Evolutionary conservation across 2,888 invertebrate species (phyloP).

Genomic region (Cistogaster globosa): DNA sequence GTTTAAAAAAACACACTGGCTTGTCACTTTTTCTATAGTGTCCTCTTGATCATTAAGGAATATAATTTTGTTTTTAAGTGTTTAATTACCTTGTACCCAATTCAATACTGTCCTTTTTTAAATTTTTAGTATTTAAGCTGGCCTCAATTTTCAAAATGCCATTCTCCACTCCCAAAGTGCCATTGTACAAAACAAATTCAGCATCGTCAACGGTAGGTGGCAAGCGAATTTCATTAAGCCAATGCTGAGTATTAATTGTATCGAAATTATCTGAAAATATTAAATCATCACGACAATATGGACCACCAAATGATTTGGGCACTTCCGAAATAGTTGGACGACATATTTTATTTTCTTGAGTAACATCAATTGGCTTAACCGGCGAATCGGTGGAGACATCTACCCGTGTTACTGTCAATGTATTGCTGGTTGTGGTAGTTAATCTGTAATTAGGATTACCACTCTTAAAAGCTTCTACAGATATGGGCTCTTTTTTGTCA

Average conservation of each 20-base stretch:
- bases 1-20: too few species aligned
- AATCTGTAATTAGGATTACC: constrained; percentile 50
- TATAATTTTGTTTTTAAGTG: background rate
- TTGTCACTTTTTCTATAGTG: too few species aligned
- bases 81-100: constrained; percentile 78
- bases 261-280: constrained; percentile 87
- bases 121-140: constrained; percentile 76
- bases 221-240: constrained; percentile 86
- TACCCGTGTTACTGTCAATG: background rate
- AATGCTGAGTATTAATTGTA: constrained; percentile 82
- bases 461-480: constrained; percentile 62
- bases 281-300: constrained; percentile 83
- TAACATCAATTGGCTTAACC: constrained; percentile 1
- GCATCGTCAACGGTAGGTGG: constrained; percentile 84
- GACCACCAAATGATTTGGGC: constrained; percentile 35
- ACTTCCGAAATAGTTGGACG: constrained; percentile 57
- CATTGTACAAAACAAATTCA: constrained; percentile 83
- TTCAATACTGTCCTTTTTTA: constrained; percentile 79
- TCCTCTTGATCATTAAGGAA: too few species aligned
- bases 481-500: constrained; percentile 69
- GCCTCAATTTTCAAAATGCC: constrained; percentile 81
- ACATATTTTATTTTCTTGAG: constrained; percentile 46
- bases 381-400: background rate
- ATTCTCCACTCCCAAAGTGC: constrained; percentile 79
- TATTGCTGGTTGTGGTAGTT: background rate